Evolutionary conservation across 1,140 invertebrate genomes (phyloP).

Genomic region (Dreissena rostriformis): DNA sequence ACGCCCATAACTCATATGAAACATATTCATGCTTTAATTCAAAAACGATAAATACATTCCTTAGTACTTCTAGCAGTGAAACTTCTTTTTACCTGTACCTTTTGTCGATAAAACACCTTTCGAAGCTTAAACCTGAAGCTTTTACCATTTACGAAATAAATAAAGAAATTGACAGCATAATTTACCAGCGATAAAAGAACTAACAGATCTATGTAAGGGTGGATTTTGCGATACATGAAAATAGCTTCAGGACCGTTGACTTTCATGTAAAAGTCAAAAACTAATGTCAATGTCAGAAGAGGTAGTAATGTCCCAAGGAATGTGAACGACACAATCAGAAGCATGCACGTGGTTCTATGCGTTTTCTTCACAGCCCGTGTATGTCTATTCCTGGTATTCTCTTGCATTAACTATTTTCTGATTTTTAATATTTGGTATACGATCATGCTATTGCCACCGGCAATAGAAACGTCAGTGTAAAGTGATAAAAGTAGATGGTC

Average conservation of each 20-base stretch:
- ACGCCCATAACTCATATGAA: too few relatives aligned
- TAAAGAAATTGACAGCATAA: conserved; percentile 76
- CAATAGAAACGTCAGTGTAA: conserved; percentile 16
- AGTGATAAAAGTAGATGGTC: conserved; percentile 32
- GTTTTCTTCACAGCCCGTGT: conserved; percentile 40
- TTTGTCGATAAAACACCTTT: conserved; percentile 59
- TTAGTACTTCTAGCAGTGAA: conserved; percentile 40
- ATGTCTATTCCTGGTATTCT: conserved; percentile 6
- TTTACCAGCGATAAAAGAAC: conserved; percentile 69
- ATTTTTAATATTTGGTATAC: conserved; percentile 69
- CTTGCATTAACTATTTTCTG: conserved; percentile 50
- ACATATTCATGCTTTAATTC: too few relatives aligned
- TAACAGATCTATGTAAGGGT: conserved; percentile 63
- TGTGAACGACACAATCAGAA: conserved; percentile 73
- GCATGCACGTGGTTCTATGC: conserved; percentile 76
- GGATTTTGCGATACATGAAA: conserved; percentile 48
- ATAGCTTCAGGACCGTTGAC: conserved; percentile 15
- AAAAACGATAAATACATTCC: too few relatives aligned
- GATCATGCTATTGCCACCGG: conserved; percentile 68
- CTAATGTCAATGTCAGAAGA: conserved; percentile 64
- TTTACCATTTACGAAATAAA: conserved; percentile 73
- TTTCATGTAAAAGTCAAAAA: conserved; percentile 57
- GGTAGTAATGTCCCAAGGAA: conserved; percentile 74
- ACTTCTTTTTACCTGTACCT: conserved; percentile 15
- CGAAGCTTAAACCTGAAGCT: conserved; percentile 72